Evolutionary conservation across 2,113 vertebrate genomes (phyloP).

Genomic region (Dicentrarchus labrax): DNA sequence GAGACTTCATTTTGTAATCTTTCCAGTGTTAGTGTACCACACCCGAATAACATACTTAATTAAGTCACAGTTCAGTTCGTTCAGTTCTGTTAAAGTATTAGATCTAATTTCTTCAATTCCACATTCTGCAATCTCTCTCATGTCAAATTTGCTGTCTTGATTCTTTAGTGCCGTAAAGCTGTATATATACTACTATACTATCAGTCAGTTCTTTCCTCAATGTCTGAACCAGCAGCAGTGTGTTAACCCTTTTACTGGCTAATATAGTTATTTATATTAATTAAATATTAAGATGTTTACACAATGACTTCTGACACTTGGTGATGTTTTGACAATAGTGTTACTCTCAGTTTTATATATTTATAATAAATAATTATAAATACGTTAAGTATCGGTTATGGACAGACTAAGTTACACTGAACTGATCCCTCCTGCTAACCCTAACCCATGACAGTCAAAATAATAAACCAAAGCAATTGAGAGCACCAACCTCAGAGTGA

Average conservation of each 20-base stretch:
- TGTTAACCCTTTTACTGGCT: background rate
- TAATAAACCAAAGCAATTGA: constrained; percentile 16
- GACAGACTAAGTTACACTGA: too few species aligned
- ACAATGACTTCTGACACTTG: too few species aligned
- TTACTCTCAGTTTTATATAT: background rate
- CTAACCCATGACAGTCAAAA: too few species aligned
- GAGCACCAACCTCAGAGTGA: background rate
- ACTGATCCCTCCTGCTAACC: too few species aligned
- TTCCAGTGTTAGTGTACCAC: background rate
- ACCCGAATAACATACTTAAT: background rate
- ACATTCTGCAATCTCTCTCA: background rate
- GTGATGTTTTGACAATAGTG: background rate
- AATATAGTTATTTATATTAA: background rate
- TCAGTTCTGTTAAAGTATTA: background rate
- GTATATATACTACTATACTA: background rate
- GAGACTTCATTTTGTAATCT: background rate
- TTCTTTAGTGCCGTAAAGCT: background rate
- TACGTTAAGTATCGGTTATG: too few species aligned
- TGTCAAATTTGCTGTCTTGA: background rate
- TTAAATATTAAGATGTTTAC: too few species aligned
- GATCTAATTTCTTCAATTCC: background rate
- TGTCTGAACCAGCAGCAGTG: background rate
- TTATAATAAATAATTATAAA: background rate
- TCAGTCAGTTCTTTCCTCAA: background rate
- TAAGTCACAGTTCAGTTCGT: background rate